phyloP scores from a whole-genome alignment of 2,113 vertebrate species.

The Paradoxurus hermaphroditus region DNA sequence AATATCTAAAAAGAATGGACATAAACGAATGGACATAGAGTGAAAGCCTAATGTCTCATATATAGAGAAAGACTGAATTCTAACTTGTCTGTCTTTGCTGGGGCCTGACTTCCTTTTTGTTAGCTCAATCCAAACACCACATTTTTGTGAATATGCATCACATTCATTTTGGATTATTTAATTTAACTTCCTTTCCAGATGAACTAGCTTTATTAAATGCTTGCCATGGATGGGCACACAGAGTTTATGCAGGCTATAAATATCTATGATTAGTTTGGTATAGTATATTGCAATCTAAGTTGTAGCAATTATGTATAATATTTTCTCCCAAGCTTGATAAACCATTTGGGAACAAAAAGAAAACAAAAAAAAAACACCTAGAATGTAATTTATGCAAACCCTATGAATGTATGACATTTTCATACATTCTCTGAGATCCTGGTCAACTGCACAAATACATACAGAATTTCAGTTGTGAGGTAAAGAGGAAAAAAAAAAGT shows the following conservation, averaged over 20 bases:
- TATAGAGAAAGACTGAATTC: neutral
- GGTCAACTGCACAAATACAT: neutral
- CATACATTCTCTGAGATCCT: neutral
- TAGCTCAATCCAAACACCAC: conserved; percentile 72
- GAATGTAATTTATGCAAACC: conserved; percentile 40
- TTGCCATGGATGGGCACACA: conserved; percentile 84
- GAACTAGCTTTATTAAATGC: conserved; percentile 86
- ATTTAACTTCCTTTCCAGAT: conserved; percentile 86
- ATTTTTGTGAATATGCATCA: conserved; percentile 82
- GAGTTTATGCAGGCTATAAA: conserved; percentile 82
- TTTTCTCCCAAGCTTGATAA: conserved; percentile 70
- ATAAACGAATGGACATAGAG: neutral
- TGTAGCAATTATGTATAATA: conserved; percentile 75
- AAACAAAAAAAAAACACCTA: neutral
- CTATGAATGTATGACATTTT: neutral
- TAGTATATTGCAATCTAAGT: conserved; percentile 77
- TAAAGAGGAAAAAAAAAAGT: neutral
- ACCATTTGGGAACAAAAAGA: conserved; percentile 10
- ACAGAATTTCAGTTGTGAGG: neutral
- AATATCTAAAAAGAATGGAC: conserved; percentile 23
- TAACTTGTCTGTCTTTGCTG: conserved; percentile 13
- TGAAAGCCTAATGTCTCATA: conserved; percentile 2
- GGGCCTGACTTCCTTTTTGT: conserved; percentile 71
- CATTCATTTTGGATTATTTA: conserved; percentile 84
- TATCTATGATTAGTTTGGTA: conserved; percentile 82